Conservation (phyloP, 2,113 vertebrate species). For the Oxyura jamaicensis region DNA sequence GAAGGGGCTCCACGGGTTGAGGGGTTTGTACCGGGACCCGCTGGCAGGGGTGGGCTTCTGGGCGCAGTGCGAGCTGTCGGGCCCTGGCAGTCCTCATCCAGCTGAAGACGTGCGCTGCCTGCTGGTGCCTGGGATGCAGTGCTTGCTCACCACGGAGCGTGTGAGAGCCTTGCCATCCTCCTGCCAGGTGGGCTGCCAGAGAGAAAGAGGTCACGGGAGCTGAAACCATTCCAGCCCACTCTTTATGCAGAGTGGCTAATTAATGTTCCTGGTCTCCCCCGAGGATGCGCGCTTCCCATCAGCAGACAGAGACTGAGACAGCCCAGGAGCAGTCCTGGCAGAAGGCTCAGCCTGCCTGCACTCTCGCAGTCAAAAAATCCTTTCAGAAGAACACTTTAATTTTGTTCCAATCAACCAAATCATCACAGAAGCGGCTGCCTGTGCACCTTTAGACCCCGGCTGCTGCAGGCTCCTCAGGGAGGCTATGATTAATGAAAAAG, state of each 20-base stretch:
- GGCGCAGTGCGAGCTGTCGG: rapidly evolving
- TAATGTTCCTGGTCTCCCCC: neutral
- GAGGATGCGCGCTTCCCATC: rapidly evolving
- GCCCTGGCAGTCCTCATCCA: rapidly evolving
- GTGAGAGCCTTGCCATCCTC: too few species aligned
- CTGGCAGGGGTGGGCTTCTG: neutral
- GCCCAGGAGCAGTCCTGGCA: neutral
- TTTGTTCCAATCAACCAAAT: constrained; percentile 70
- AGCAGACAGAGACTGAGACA: neutral
- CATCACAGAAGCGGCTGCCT: constrained; percentile 59
- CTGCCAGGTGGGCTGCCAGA: neutral
- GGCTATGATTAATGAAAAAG: constrained; percentile 71
- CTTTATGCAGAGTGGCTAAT: neutral
- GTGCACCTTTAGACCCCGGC: constrained; percentile 49
- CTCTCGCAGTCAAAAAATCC: neutral
- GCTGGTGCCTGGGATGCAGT: rapidly evolving
- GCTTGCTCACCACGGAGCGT: too few species aligned
- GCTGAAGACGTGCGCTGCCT: rapidly evolving
- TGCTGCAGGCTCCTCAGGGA: constrained; percentile 57
- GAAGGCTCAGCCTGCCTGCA: neutral
- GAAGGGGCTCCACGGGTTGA: neutral
- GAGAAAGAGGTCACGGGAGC: neutral
- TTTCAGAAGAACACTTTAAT: constrained; percentile 65
- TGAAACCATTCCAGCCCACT: neutral
- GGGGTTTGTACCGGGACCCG: neutral